Evolutionary conservation across 1,140 invertebrate species (phyloP).

Genomic region (Drosophila arizonae): DNA sequence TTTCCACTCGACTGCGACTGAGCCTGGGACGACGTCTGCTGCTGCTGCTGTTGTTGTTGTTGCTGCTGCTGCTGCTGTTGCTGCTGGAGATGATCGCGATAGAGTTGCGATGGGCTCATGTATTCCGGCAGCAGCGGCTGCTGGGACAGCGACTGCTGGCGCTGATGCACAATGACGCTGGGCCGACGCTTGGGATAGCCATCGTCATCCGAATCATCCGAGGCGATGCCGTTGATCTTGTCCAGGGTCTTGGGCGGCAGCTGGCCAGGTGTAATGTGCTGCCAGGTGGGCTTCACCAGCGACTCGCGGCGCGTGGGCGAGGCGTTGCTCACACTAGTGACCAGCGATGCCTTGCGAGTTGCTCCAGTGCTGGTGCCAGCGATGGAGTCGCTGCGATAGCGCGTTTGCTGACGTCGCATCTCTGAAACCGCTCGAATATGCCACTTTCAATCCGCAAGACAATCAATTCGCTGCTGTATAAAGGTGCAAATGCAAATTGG

Average conservation of each 20-base stretch:
- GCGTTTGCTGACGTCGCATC: conserved; percentile 73
- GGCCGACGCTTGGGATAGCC: conserved; percentile 73
- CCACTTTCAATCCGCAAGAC: neutral
- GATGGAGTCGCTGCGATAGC: conserved; percentile 73
- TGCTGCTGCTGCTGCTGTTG: conserved; percentile 23
- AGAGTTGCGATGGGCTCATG: conserved; percentile 56
- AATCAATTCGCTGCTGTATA: conserved; percentile 1
- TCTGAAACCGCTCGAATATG: conserved; percentile 6
- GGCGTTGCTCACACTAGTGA: conserved; percentile 39
- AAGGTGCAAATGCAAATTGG: conserved; percentile 24
- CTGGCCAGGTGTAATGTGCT: conserved; percentile 80
- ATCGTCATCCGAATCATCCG: conserved; percentile 75
- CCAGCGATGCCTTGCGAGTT: conserved; percentile 53
- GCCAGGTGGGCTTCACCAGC: conserved; percentile 81
- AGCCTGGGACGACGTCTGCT: conserved; percentile 5
- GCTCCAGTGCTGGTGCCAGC: conserved; percentile 52
- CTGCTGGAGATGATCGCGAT: conserved; percentile 55
- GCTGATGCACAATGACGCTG: conserved; percentile 76
- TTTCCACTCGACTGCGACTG: conserved; percentile 42
- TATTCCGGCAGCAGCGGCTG: conserved; percentile 67
- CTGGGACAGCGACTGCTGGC: conserved; percentile 69
- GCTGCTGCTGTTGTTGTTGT: neutral
- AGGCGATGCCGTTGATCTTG: conserved; percentile 75
- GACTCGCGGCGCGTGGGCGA: conserved; percentile 74
- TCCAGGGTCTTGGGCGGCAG: conserved; percentile 75